Base-by-base conservation (phyloP, 2,888 invertebrate genomes). In the Elmis aenea region DNA sequence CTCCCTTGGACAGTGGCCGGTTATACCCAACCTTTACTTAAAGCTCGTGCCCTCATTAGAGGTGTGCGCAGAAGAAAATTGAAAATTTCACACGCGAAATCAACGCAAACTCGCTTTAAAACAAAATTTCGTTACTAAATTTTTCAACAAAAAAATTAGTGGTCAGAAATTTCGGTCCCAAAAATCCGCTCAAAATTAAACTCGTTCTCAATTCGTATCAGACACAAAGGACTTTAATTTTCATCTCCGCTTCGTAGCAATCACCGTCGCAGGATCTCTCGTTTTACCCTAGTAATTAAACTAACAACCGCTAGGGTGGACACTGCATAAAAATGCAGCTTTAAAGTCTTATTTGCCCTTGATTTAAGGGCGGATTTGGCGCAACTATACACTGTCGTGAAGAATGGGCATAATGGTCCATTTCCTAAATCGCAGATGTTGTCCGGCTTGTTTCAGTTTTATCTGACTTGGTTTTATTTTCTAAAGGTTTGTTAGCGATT, bases 1-100 rank as follows among this genome's bases (percentile, higher is more conserved):
- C 63, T 60, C 63, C 62, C 64, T 57, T 55, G 65, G 65, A 65
- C 65, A 65, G 59, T 64, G 64, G 64, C 64, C 62, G 59, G 58
- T 57, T 59, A 60, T 59, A 61, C 57, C 60, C 59, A 60, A 61
- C 61, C 61, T 56, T 58, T 55, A 45, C 50, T 51, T 53, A 46
- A 27, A 27, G 20, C 40, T 16, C 45, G 10, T 13, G 33, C 30
- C 43, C 39, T 26, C 21, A 18, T 18, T 18, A 6, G 5, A 6
- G 8, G 18, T 5, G 18, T 18, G 18, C 18, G 18, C 5, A 18
- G 8, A 5, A 8, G 18, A 8, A 8, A 18, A 5, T 18, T 8
- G 18, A 18, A 6, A 5, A 8, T 18, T 18, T 18, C 18, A 8
- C 18, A 8, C 18, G 18, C 5, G 5, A 18, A 18, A 18, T 18